Conservation (phyloP, 35 echinoderm and acorn worm species). For the Apostichopus japonicus region DNA sequence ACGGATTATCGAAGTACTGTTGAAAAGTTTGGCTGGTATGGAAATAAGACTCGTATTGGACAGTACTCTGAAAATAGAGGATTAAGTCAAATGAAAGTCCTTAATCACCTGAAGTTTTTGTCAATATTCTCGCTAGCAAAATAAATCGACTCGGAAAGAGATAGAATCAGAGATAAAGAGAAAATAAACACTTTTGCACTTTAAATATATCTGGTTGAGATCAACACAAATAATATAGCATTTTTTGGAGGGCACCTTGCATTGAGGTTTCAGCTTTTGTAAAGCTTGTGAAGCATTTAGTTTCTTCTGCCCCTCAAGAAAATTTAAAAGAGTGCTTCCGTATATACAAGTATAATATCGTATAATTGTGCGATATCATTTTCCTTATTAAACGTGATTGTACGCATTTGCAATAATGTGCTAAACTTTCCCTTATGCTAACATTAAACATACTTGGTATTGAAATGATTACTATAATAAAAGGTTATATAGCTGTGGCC, state of each 20-base stretch:
- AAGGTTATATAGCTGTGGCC: too few species aligned
- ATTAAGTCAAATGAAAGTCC: neutral
- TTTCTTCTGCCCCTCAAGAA: too few species aligned
- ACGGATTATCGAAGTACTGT: neutral
- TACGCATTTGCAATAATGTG: neutral
- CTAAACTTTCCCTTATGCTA: neutral
- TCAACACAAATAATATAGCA: neutral
- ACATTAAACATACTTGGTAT: neutral
- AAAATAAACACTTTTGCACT: too few species aligned
- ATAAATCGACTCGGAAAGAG: neutral
- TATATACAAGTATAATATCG: too few species aligned
- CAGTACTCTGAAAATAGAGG: neutral
- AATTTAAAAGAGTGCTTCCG: too few species aligned
- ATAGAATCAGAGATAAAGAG: too few species aligned
- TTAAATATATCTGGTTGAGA: neutral
- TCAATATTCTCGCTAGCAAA: neutral
- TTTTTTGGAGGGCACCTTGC: neutral
- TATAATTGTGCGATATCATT: too few species aligned
- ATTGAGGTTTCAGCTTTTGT: too few species aligned
- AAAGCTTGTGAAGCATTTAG: too few species aligned
- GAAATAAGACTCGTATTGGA: neutral
- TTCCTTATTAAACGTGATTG: neutral
- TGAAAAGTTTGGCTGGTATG: neutral
- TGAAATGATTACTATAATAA: neutral
- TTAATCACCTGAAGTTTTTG: neutral